Evolutionary conservation across 2,888 invertebrate species (phyloP), one percentile per base, ranked within the genome.

Genomic region (Chrysolina oricalcia): DNA sequence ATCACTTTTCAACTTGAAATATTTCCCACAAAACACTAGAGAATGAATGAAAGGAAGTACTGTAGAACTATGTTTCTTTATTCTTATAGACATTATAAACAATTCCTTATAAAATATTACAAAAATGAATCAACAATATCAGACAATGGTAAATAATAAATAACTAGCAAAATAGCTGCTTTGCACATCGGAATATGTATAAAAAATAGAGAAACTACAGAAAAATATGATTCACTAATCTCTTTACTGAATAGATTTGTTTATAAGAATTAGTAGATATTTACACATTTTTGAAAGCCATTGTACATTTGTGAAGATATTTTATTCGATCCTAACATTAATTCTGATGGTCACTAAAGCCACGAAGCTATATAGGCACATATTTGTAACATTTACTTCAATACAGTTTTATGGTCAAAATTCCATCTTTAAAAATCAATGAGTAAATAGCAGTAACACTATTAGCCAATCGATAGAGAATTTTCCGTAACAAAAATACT

Each of bases 21-120:
- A 35, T 35, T 35, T 35, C 8, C 8, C 35, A 35, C 35, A 35
- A 35, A 35, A 35, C n/a, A 53, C 13, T 13, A 13, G 9, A 13
- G n/a, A n/a, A n/a, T 27, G 9, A n/a, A 27, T n/a, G 27, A 59
- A 27, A 27, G 6, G n/a, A n/a, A 27, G 35, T 27, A 6, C n/a
- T 9, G 4, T 1, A 35, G 35, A 35, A 35, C 35, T 27, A n/a
- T 23, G 27, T 59, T 59, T 56, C 23, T 59, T 59, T 59, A 59
- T 59, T 59, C n/a, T n/a, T 35, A 35, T 27, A 27, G 35, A 53
- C 53, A 53, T 53, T 53, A 53, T 21, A 53, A 59, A 59, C 59
- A 59, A 59, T 59, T 59, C n/a, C 43, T 69, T 73, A 73, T 40
- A 73, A 73, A 69, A 73, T 73, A 73, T 73, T 73, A 73, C 69